Base-by-base conservation (phyloP, 1,140 invertebrate species). In the Zaprionus tsacasi region DNA sequence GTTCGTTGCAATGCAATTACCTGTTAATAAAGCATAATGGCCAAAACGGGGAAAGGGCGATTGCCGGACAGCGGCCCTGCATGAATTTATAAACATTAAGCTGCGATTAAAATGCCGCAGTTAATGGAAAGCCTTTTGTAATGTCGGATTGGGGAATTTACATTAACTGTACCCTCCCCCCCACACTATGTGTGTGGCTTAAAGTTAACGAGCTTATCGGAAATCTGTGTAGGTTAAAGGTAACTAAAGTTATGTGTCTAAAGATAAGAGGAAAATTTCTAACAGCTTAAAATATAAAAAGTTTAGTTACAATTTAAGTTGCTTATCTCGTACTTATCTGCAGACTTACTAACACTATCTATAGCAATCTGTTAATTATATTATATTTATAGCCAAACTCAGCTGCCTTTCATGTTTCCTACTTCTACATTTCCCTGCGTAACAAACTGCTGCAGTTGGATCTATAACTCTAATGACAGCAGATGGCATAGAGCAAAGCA, bases 391-490 rank as follows among this genome's bases (percentile, higher is more conserved):
- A 15, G 3, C 6, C 8, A 15, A 43, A 6, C n/a, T 6, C 6
- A 0, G 6, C 6, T 36, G 30, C 60, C 45, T 74, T 50, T 48
- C 38, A 21, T 21, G 21, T 21, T 21, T 21, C 21, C 21, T 21
- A 2, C 21, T 21, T 2, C 21, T 38, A n/a, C 15, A 30, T 7
- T 25, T 0, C 17, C 10, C 5, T n/a, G n/a, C 40, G n/a, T 17
- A 48, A 12, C 43, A 25, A 13, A 12, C 36, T 15, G 3, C 21
- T 66, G n/a, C 36, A 56, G 43, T 21, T 12, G 67, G 17, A 33
- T 66, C 74, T 59, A 70, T 72, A 60, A 48, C 66, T 52, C 63
- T 78, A 70, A 79, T 79, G 70, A 79, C 74, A 80, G 66, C 38
- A 15, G 40, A 2, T 55, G 35, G 3, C 13, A 15, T 13, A 65